These are phyloP conservation scores for Tetragnatha montana DNA, from an alignment of 2,888 invertebrate genomes.

Conservation along the genomic window DNA sequence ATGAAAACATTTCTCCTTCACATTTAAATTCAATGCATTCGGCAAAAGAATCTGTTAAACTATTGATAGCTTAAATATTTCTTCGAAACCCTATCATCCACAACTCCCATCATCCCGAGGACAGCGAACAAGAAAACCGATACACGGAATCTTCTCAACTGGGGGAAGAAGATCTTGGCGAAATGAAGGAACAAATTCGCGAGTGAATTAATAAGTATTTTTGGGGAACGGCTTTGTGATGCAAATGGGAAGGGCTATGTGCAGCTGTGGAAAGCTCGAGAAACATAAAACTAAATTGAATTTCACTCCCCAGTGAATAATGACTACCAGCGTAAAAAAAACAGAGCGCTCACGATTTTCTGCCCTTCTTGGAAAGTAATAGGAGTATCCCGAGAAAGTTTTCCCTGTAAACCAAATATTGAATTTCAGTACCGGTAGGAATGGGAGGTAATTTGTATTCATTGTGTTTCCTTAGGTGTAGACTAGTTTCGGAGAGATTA, in stretches of 20 bases:
- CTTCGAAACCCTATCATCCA: neutral
- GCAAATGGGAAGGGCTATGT: conserved; percentile 29
- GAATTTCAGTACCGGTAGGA: neutral
- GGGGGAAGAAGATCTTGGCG: neutral
- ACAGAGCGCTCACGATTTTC: neutral
- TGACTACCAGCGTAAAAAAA: conserved; percentile 31
- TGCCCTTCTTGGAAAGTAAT: conserved; percentile 18
- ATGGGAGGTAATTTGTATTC: neutral
- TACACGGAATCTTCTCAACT: neutral
- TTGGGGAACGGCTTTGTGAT: conserved; percentile 31
- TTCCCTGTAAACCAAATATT: neutral
- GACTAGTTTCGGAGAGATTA: neutral
- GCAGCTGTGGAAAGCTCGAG: conserved; percentile 35
- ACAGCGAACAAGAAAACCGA: neutral
- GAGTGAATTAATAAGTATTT: conserved; percentile 47
- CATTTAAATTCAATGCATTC: neutral
- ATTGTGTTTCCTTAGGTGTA: neutral
- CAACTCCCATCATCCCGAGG: neutral
- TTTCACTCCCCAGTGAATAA: conserved; percentile 39
- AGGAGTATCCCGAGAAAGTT: neutral
- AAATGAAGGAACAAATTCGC: conserved; percentile 1
- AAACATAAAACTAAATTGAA: conserved; percentile 55
- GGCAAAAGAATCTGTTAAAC: neutral
- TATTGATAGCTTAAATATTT: neutral
- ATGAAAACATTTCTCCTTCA: neutral